Base-by-base conservation (phyloP, 2,113 vertebrate genomes). In the Megalops atlanticus region DNA sequence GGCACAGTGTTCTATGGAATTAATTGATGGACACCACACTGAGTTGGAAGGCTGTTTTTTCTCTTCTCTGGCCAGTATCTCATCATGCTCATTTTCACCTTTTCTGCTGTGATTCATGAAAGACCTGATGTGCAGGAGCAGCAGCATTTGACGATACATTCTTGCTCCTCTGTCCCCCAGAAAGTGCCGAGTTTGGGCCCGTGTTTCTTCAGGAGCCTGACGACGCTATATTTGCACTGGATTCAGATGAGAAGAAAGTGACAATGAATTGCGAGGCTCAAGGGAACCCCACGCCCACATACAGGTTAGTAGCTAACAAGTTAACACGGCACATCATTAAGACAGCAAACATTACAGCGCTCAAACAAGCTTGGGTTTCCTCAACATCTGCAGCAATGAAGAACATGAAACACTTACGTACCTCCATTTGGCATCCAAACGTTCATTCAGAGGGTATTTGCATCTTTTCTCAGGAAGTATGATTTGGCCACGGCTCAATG, bases 191-290 rank as follows among this genome's bases (percentile, higher is more conserved):
- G 91, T 97, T 96, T 68, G 98, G 98, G 24, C 97, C 97, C 0
- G 92, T 96, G 71, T 98, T 99, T 84, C 81, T 96, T 71, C 96
- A 96, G 87, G 96, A 99, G 85, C 98, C 98, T 21, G 95, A 95
- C 7, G 94, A 97, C 47, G 85, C 94, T 52, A 94, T 97, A 88
- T 96, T 97, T 70, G 94, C 97, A 3, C 91, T 96, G 81, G 95
- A 97, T 85, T 96, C 96, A 3, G 94, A 96, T 24, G 96, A 99
- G 86, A 98, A 95, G 93, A 98, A 96, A 91, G 92, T 98, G 74
- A 90, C 95, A 72, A 83, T 99, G 89, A 96, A 92, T 84, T 99
- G 98, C 86, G 95, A 98, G 89, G 97, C 95, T 10, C 94, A 87
- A 84, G 95, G 94, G 83, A 96, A 96, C 77, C 98, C 98, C n/a